Conservation (phyloP, 1,140 invertebrate species). For the Lordiphosa clarofinis region DNA sequence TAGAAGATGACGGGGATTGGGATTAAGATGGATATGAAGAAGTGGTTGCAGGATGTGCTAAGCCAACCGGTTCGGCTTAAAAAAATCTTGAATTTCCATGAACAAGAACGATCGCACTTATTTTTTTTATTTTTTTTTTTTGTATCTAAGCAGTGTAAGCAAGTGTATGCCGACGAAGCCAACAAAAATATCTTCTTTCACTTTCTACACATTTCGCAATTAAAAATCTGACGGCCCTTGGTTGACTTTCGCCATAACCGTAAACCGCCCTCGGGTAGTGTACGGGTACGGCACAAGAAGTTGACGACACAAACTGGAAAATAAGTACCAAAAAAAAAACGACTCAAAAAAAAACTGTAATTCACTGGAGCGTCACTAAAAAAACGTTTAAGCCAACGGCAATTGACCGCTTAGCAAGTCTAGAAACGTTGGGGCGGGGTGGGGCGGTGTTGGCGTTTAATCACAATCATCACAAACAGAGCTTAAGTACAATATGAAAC, state of each 20-base stretch:
- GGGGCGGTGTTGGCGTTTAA: slow-evolving; percentile 31
- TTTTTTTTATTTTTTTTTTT: too few species aligned
- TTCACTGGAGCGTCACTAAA: slow-evolving; percentile 67
- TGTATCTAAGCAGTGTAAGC: too few species aligned
- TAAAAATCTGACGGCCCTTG: slow-evolving; percentile 17
- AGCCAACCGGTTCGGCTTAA: slow-evolving; percentile 27
- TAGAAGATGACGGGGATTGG: neutral
- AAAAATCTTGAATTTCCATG: too few species aligned
- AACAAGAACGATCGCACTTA: too few species aligned
- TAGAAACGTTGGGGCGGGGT: slow-evolving; percentile 7
- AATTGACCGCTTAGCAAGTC: slow-evolving; percentile 13
- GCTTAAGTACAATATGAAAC: slow-evolving; percentile 29
- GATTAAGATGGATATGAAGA: slow-evolving; percentile 25
- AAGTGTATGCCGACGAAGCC: too few species aligned
- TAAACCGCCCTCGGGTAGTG: neutral
- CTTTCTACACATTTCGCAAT: slow-evolving; percentile 44
- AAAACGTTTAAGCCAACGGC: slow-evolving; percentile 57
- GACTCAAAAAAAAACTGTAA: slow-evolving; percentile 13
- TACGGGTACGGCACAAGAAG: neutral
- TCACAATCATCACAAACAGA: slow-evolving; percentile 42
- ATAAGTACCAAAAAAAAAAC: slow-evolving; percentile 24
- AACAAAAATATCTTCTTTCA: slow-evolving; percentile 22
- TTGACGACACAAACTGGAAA: slow-evolving; percentile 10
- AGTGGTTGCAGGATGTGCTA: slow-evolving; percentile 5
- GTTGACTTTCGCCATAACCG: slow-evolving; percentile 12